Base-by-base conservation (phyloP, 1,140 invertebrate genomes). In the Leptinotarsa defecta region DNA sequence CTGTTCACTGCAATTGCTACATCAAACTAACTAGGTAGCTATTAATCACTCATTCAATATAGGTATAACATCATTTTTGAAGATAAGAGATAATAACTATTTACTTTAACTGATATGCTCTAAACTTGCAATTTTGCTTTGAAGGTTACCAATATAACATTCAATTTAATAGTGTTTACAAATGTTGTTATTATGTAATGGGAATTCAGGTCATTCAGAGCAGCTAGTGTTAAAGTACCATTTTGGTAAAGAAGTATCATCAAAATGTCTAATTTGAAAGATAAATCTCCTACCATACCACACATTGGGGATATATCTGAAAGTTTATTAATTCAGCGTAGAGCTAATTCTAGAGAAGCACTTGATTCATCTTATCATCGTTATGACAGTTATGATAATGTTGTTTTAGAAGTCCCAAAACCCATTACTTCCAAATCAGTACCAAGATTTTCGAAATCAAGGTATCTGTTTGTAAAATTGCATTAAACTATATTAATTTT, bases 281-380 rank as follows among this genome's bases (percentile, higher is more conserved):
- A 83, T 72, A 48, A 27, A 64, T 83, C 82, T 62, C 82, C 82
- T 13, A 74, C 74, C 63, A 79, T 82, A 48, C 82, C 82, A 27
- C n/a, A 57, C 22, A 52, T 83, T 34, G 72, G 76, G 13, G 62
- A 77, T 24, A 79, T 83, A 15, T 63, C 48, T 13, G 20, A 81
- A 61, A 84, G 83, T 77, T 34, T 17, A 13, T 52, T 84, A 11
- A 81, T 78, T 24, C 76, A 80, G 71, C 74, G 83, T 57, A 72
- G 83, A 64, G 79, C 78, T 8, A 70, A 77, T 48, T 81, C 79
- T 13, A 79, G 73, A 67, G 78, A 80, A 52, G 71, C 76, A 52
- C 63, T 81, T 22, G 57, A 73, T 61, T 22, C 15, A 19, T 75
- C 74, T 68, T 81, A 81, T 73, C 48, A 77, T 43, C 74, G 48